phyloP scores from a whole-genome alignment of 2,113 vertebrate species.

The Pollachius pollachius region DNA sequence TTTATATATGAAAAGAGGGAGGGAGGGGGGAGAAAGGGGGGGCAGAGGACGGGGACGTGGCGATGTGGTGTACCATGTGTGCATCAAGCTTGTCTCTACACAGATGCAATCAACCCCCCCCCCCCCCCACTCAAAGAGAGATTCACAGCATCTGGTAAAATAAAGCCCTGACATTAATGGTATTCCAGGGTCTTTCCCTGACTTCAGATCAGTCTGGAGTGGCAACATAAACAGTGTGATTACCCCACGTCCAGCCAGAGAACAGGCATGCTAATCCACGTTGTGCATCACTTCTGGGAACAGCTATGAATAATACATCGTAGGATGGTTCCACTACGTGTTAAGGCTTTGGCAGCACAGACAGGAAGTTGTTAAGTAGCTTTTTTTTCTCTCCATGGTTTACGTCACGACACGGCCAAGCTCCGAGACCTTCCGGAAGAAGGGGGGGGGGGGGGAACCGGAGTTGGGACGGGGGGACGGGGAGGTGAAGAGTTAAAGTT shows the following conservation, averaged over 20 bases:
- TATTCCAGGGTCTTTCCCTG: constrained; percentile 17
- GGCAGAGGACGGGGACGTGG: no score
- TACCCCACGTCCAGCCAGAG: constrained; percentile 21
- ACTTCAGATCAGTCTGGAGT: constrained; percentile 22
- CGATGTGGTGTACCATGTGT: constrained; percentile 49
- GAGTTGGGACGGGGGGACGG: constrained; percentile 6
- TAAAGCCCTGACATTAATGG: constrained; percentile 25
- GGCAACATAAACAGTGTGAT: constrained; percentile 30
- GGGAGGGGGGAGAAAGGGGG: constrained; percentile 10
- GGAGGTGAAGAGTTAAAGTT: constrained; percentile 35
- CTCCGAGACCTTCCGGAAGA: constrained; percentile 27
- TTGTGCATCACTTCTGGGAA: constrained; percentile 36
- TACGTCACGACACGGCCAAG: constrained; percentile 38
- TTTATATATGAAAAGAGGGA: constrained; percentile 48
- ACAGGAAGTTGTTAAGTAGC: constrained; percentile 23
- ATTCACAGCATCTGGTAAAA: constrained; percentile 36
- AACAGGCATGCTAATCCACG: constrained; percentile 24
- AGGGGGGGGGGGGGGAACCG: constrained; percentile 12
- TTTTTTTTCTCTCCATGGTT: constrained; percentile 53
- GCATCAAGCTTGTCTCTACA: constrained; percentile 16
- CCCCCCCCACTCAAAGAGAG: constrained; percentile 33
- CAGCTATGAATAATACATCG: constrained; percentile 24
- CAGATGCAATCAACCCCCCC: constrained; percentile 47
- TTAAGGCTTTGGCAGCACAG: constrained; percentile 13
- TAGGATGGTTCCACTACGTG: constrained; percentile 37